These are phyloP conservation scores for Calliopsis andreniformis DNA, from an alignment of 1,140 invertebrate genomes.

Conservation along the genomic window DNA sequence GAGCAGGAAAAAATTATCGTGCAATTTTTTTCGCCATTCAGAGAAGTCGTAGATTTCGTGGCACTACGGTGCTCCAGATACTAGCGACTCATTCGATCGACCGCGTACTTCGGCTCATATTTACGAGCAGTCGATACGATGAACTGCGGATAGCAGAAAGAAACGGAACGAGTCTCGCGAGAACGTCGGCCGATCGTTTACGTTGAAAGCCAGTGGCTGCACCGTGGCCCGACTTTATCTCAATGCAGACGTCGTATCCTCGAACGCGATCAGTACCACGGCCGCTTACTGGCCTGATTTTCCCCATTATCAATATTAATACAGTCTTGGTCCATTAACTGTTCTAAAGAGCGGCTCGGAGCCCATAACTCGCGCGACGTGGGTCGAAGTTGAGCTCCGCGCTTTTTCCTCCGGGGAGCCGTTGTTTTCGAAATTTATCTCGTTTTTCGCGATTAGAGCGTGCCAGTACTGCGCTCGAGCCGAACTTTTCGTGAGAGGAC, in stretches of 20 bases:
- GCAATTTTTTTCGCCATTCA: background rate
- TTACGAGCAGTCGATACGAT: background rate
- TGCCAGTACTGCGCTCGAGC: no score
- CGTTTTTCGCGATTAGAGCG: background rate
- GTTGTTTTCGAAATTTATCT: background rate
- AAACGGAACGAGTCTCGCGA: slow-evolving; percentile 10
- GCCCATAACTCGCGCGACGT: slow-evolving; percentile 27
- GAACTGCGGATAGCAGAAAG: background rate
- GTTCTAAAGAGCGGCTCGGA: slow-evolving; percentile 49
- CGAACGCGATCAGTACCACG: slow-evolving; percentile 51
- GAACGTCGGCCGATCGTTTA: slow-evolving; percentile 32
- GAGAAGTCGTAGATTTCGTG: background rate
- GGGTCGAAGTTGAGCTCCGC: slow-evolving; percentile 1
- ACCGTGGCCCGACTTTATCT: slow-evolving; percentile 32
- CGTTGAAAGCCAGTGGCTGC: slow-evolving; percentile 19
- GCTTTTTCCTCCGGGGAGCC: background rate
- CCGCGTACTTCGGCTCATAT: background rate
- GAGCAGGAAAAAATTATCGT: slow-evolving; percentile 36
- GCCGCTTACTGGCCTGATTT: slow-evolving; percentile 73
- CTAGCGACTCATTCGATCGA: background rate
- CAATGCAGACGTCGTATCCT: slow-evolving; percentile 45
- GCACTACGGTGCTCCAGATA: background rate
- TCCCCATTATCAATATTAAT: slow-evolving; percentile 74
- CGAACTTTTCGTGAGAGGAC: background rate
- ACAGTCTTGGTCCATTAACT: slow-evolving; percentile 72